Percentiles rank a stretch among this genome's conserved stretches.
These are phyloP conservation scores for Acanthisitta chloris DNA, from an alignment of 2,113 vertebrate species.

Conservation along the genomic window DNA sequence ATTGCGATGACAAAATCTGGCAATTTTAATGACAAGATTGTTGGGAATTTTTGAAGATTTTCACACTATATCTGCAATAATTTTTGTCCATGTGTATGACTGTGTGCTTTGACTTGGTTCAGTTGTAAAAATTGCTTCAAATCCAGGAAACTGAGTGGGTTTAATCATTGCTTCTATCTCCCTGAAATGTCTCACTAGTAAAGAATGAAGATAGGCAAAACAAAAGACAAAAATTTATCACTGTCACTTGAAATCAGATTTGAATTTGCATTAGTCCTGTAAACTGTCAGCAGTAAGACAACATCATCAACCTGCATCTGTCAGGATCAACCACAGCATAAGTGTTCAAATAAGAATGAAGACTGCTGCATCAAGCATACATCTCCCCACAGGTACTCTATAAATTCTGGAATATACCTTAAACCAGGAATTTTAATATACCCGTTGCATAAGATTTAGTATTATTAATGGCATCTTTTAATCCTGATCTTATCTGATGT, in stretches of 20 bases:
- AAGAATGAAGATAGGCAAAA: neutral
- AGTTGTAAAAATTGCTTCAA: neutral
- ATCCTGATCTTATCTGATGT: neutral
- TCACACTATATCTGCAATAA: neutral
- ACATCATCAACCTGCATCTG: neutral
- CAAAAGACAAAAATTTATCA: neutral
- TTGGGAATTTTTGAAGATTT: neutral
- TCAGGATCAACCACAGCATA: accelerated
- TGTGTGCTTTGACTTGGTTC: neutral
- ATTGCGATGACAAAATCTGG: neutral
- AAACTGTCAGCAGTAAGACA: neutral
- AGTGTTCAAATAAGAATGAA: neutral
- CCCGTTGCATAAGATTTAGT: neutral
- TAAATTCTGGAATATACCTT: neutral
- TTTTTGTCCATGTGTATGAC: neutral
- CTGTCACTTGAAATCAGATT: neutral
- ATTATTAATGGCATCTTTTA: neutral
- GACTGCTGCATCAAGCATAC: neutral
- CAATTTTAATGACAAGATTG: neutral
- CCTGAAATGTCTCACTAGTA: neutral
- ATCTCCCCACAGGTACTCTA: neutral
- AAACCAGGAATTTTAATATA: neutral
- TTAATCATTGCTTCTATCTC: neutral
- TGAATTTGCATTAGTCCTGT: neutral
- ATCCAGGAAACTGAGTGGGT: neutral